Conservation (phyloP, 2,113 vertebrate species). For the mouse (Mus musculus) region GRCm39 chr7:91387001-91387500, state of each 20-base stretch:
- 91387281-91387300: neutral
- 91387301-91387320: neutral
- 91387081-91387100: constrained; percentile 60
- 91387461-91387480: neutral
- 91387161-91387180: constrained; percentile 16
- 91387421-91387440: neutral
- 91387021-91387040: constrained; percentile 70
- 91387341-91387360: neutral
- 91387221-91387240: neutral
- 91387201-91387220: constrained; percentile 4
- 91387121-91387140: constrained; percentile 55
- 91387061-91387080: constrained; percentile 61
- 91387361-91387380: neutral
- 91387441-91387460: neutral
- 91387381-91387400: neutral
- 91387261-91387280: neutral
- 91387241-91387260: neutral
- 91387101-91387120: constrained; percentile 64
- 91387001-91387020: constrained; percentile 67
- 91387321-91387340: neutral
- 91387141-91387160: neutral
- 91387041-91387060: constrained; percentile 60
- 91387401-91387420: neutral
- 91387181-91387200: constrained; percentile 22
- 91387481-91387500: neutral